Conservation (phyloP, 2,888 invertebrate species). For the Limnephilus rhombicus region DNA sequence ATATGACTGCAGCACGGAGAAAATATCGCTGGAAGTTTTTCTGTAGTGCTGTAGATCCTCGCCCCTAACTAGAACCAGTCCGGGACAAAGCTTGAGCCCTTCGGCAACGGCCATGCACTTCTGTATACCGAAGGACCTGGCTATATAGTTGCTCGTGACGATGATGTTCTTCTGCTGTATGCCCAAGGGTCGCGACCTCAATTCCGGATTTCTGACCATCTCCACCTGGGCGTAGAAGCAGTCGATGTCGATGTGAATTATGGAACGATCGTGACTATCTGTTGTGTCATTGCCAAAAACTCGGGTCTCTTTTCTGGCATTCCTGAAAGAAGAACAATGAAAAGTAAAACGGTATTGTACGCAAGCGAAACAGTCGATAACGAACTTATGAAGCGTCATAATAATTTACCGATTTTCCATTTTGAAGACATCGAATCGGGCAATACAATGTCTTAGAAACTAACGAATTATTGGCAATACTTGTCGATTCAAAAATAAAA, state of each 20-base stretch:
- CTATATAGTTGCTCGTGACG: constrained; percentile 91
- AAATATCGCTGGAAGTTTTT: constrained; percentile 86
- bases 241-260: constrained; percentile 90
- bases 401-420: constrained; percentile 61
- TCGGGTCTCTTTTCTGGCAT: constrained; percentile 46
- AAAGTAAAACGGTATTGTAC: constrained; percentile 37
- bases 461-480: constrained; percentile 8
- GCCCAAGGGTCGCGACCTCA: constrained; percentile 84
- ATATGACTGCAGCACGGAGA: constrained; percentile 83
- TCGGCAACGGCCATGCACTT: constrained; percentile 89
- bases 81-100: constrained; percentile 85
- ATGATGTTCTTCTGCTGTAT: constrained; percentile 91
- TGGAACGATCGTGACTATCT: constrained; percentile 68
- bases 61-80: constrained; percentile 86
- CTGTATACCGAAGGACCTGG: constrained; percentile 85
- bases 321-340: constrained; percentile 61
- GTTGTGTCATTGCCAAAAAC: constrained; percentile 46
- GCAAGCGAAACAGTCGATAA: neutral
- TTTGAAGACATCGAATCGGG: constrained; percentile 58
- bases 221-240: constrained; percentile 94
- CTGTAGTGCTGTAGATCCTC: constrained; percentile 91
- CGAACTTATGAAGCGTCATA: neutral
- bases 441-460: constrained; percentile 44
- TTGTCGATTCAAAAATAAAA: constrained; percentile 43
- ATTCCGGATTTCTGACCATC: constrained; percentile 84